Conservation (phyloP, 2,113 vertebrate species). For the Oryzias celebensis region DNA sequence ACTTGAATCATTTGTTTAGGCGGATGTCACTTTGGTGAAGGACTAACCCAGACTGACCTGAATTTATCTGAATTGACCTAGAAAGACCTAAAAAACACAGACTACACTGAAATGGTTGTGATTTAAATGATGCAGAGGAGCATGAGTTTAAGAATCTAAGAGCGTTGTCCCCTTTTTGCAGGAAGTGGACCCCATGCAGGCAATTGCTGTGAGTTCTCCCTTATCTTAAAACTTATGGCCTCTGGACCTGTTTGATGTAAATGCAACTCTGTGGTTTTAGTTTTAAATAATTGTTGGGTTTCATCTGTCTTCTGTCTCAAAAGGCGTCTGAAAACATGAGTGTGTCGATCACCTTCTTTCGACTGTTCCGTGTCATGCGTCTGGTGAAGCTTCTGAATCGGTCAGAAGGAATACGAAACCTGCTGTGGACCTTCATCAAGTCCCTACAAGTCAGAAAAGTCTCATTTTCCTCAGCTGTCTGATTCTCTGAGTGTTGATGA, state of each 20-base stretch:
- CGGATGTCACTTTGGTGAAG: too few relatives aligned
- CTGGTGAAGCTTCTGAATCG: slow-evolving; percentile 90
- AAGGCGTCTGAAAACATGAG: slow-evolving; percentile 86
- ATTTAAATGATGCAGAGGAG: too few relatives aligned
- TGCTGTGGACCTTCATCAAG: slow-evolving; percentile 96
- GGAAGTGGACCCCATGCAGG: slow-evolving; percentile 75
- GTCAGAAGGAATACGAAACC: slow-evolving; percentile 88
- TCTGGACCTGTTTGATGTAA: too few relatives aligned
- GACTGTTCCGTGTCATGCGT: slow-evolving; percentile 91
- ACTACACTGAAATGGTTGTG: too few relatives aligned
- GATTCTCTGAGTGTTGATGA: too few relatives aligned
- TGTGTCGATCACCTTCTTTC: slow-evolving; percentile 92
- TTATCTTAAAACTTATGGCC: too few relatives aligned
- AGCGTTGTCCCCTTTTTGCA: slow-evolving; percentile 19
- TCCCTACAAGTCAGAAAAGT: slow-evolving; percentile 83
- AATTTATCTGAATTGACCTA: too few relatives aligned
- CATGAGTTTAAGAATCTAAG: too few relatives aligned
- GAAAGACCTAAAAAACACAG: too few relatives aligned
- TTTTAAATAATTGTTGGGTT: neutral
- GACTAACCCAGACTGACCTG: too few relatives aligned
- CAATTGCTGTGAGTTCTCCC: slow-evolving; percentile 67
- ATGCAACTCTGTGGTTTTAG: too few relatives aligned
- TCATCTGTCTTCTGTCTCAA: neutral
- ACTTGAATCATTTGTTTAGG: too few relatives aligned
- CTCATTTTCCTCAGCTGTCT: neutral